These are phyloP conservation scores for Lordiphosa collinella DNA, from an alignment of 1,140 invertebrate species.

Conservation along the genomic window DNA sequence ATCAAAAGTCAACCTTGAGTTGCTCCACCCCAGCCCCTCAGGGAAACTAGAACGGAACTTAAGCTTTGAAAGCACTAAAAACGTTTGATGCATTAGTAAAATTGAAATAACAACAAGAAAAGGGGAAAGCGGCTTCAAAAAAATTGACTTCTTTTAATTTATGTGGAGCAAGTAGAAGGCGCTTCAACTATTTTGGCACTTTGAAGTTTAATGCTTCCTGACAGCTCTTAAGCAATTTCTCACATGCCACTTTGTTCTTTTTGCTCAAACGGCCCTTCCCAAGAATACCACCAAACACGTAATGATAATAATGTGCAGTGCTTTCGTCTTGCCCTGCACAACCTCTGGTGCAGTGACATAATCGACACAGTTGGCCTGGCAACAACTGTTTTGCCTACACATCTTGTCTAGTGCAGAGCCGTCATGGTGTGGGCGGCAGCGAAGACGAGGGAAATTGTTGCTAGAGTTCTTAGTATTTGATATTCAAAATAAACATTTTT, in stretches of 20 bases:
- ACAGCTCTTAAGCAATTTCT: constrained; percentile 38
- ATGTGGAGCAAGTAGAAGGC: no score
- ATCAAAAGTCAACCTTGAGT: constrained; percentile 42
- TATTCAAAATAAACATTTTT: constrained; percentile 36
- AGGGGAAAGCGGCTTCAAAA: no score
- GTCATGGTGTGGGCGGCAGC: constrained; percentile 11
- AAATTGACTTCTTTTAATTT: no score
- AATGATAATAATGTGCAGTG: constrained; percentile 54
- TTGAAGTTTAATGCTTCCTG: constrained; percentile 9
- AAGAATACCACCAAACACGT: constrained; percentile 42
- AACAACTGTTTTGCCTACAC: constrained; percentile 53
- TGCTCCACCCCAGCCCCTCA: not conserved
- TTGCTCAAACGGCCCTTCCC: no score
- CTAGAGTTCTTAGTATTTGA: constrained; percentile 16
- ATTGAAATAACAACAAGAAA: constrained; percentile 49
- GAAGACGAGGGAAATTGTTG: not conserved
- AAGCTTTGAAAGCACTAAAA: constrained; percentile 35
- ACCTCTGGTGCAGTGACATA: constrained; percentile 45
- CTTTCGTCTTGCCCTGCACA: not conserved
- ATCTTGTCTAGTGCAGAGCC: not conserved
- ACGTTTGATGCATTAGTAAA: constrained; percentile 64
- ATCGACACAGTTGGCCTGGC: constrained; percentile 67
- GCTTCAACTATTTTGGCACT: constrained; percentile 21
- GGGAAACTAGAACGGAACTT: constrained; percentile 65
- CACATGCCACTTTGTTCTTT: constrained; percentile 24